Percentiles rank a stretch among this genome's conserved stretches.
phyloP scores from a whole-genome alignment of 2,797 vertebrate species.

The Aeoliscus strigatus region DNA sequence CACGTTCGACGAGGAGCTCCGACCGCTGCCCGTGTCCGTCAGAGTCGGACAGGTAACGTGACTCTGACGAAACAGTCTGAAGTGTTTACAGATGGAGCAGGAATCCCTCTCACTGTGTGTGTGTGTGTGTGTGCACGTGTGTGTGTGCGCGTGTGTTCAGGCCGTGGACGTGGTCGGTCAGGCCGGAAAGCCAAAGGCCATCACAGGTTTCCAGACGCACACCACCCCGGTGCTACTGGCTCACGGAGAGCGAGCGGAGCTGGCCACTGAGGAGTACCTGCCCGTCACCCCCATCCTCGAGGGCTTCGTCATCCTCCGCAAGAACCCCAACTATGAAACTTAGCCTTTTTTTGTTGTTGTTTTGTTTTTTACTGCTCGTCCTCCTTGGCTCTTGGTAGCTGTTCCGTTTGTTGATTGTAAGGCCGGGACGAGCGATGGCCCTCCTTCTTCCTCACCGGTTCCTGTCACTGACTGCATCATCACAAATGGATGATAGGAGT shows the following conservation, averaged over 20 bases:
- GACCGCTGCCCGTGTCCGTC: conserved; percentile 91
- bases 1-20: conserved; percentile 93
- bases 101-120: too few relatives aligned
- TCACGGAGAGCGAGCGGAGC: conserved; percentile 91
- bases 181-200: conserved; percentile 97
- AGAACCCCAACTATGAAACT: conserved; percentile 94
- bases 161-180: conserved; percentile 97
- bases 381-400: conserved; percentile 42
- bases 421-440: conserved; percentile 41
- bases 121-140: too few relatives aligned
- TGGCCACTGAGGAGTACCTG: conserved; percentile 94
- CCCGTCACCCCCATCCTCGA: conserved; percentile 94
- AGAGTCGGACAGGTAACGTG: conserved; percentile 91
- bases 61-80: background rate
- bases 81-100: too few relatives aligned
- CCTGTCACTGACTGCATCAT: conserved; percentile 29
- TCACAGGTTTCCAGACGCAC: conserved; percentile 98
- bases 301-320: conserved; percentile 95
- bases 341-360: conserved; percentile 56
- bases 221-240: conserved; percentile 94
- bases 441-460: conserved; percentile 15
- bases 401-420: conserved; percentile 51
- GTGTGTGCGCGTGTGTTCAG: too few relatives aligned
- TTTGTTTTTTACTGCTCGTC: conserved; percentile 32
- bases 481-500: conserved; percentile 35